Conservation (phyloP, 2,113 vertebrate genomes). For the Copsychus sechellarum region DNA sequence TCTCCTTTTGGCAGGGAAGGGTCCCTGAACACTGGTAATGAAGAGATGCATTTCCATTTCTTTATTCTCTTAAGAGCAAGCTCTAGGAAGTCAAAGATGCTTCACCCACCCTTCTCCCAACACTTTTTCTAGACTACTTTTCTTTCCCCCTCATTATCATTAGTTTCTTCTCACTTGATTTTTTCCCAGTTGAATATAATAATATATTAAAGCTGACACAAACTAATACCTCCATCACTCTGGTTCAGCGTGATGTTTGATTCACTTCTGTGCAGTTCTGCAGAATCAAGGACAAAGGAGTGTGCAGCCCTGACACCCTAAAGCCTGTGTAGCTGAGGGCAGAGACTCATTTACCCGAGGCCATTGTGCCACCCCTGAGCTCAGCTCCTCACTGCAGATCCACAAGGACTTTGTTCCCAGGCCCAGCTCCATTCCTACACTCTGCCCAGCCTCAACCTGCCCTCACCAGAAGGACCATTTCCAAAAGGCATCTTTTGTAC, state of each 20-base stretch:
- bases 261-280: background rate
- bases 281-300: background rate
- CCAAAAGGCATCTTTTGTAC: background rate
- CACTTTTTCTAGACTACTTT: background rate
- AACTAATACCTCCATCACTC: background rate
- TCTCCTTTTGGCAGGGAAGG: background rate
- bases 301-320: background rate
- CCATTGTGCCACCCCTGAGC: rapidly evolving
- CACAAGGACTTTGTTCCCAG: background rate
- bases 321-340: background rate
- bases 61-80: background rate
- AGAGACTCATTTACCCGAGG: rapidly evolving
- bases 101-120: background rate
- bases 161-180: background rate
- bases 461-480: background rate
- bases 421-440: background rate
- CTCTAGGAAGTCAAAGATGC: background rate
- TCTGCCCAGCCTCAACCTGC: background rate
- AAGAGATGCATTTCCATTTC: background rate
- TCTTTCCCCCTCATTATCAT: background rate
- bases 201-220: background rate
- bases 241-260: background rate
- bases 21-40: background rate
- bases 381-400: background rate
- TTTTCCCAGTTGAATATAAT: background rate